These are phyloP conservation scores for Vidua chalybeata DNA, from an alignment of 2,113 vertebrate genomes.

Conservation along the genomic window DNA sequence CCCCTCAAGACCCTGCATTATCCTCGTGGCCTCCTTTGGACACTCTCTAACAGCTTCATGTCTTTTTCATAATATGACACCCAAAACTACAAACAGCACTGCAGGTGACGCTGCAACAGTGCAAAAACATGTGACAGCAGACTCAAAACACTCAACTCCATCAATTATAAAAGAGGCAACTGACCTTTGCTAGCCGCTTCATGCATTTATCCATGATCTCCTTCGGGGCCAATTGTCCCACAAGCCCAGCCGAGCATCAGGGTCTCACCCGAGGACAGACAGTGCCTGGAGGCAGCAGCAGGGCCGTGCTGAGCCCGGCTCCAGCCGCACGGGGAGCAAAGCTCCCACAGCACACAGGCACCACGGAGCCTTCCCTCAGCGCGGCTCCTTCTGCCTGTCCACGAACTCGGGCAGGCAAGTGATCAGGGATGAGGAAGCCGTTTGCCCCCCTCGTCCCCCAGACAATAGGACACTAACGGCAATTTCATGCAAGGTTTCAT, in stretches of 20 bases:
- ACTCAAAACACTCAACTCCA: not conserved
- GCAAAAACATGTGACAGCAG: not conserved
- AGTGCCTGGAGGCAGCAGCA: not conserved
- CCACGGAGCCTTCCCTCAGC: not conserved
- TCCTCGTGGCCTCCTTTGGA: not conserved
- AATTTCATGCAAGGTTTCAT: conserved; percentile 80
- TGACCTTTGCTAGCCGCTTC: conserved; percentile 54
- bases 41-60: not conserved
- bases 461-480: conserved; percentile 69
- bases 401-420: conserved; percentile 40
- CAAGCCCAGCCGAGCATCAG: not conserved
- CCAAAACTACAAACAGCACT: not conserved
- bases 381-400: not conserved
- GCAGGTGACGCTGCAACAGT: not conserved
- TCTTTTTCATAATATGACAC: not conserved
- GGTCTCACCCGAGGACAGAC: not conserved
- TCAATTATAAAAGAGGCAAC: not conserved
- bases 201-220: conserved; percentile 43
- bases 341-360: not conserved
- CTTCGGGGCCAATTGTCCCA: not conserved
- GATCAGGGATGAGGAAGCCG: not conserved
- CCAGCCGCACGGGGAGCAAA: not conserved
- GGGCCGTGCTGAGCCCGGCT: not conserved
- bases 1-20: not conserved
- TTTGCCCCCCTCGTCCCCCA: not conserved